Evolutionary conservation across 1,140 invertebrate species (phyloP).

Genomic region (Dreissena polymorpha): DNA sequence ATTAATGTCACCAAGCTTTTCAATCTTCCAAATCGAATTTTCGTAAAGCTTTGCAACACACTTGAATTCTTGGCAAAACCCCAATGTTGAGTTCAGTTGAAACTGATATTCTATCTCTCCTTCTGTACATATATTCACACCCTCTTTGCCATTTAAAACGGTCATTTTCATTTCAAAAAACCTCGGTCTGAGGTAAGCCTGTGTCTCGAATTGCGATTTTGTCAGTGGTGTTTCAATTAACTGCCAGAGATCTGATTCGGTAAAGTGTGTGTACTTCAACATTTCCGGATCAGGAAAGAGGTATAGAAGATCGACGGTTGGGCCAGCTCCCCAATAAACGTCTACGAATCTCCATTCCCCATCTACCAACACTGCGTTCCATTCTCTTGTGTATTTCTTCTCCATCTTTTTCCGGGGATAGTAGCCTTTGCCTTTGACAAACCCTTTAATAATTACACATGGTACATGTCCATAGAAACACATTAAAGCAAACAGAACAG

Average conservation of each 20-base stretch:
- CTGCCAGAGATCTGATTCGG: slow-evolving; percentile 4
- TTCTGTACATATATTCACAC: background rate
- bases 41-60: slow-evolving; percentile 21
- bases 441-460: slow-evolving; percentile 26
- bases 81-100: background rate
- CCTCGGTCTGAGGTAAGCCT: slow-evolving; percentile 2
- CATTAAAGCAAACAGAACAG: slow-evolving; percentile 26
- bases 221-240: slow-evolving; percentile 1
- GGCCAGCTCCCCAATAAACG: slow-evolving; percentile 14
- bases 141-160: background rate
- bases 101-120: slow-evolving; percentile 23
- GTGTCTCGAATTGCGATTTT: slow-evolving; percentile 1
- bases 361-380: slow-evolving; percentile 34
- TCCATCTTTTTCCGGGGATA: background rate
- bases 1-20: background rate
- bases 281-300: slow-evolving; percentile 30
- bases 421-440: slow-evolving; percentile 28
- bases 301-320: background rate
- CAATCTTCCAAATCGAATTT: background rate
- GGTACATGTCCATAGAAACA: slow-evolving; percentile 19
- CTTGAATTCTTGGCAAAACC: background rate
- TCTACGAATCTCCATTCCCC: slow-evolving; percentile 29
- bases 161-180: slow-evolving; percentile 37
- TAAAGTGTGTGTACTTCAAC: slow-evolving; percentile 21
- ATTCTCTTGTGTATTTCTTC: slow-evolving; percentile 10